phyloP scores from a whole-genome alignment of 2,113 vertebrate genomes.

The Mionectes macconnelli region DNA sequence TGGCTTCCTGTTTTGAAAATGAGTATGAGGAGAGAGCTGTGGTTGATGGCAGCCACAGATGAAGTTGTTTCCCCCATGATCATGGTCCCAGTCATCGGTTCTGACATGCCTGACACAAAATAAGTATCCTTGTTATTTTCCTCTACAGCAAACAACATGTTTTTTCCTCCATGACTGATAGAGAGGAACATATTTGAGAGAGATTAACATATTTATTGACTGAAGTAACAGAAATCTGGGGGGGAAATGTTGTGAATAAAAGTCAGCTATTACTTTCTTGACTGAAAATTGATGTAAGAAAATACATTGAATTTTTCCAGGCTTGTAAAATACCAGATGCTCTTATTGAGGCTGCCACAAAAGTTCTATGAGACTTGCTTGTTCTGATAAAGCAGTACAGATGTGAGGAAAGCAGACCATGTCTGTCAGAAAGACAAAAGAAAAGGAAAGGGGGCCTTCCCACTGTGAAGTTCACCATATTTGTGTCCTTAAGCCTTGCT shows the following conservation, averaged over 20 bases:
- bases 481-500: background rate
- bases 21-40: background rate
- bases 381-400: background rate
- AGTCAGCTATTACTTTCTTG: background rate
- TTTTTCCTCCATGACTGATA: background rate
- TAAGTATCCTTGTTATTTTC: background rate
- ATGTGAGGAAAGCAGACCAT: background rate
- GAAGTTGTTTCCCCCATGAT: background rate
- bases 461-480: background rate
- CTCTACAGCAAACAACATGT: background rate
- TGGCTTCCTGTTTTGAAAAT: background rate
- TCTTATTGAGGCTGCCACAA: background rate
- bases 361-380: background rate
- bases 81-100: background rate
- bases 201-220: background rate
- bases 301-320: background rate
- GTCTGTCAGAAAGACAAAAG: background rate
- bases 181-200: background rate
- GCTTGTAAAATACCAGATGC: background rate
- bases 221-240: background rate
- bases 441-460: background rate
- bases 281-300: background rate
- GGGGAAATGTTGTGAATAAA: background rate
- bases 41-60: background rate
- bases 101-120: background rate